Percentiles rank a stretch among this genome's conserved stretches.
These are phyloP conservation scores for Neoitamus cyanurus DNA, from an alignment of 2,888 invertebrate species.

Conservation along the genomic window DNA sequence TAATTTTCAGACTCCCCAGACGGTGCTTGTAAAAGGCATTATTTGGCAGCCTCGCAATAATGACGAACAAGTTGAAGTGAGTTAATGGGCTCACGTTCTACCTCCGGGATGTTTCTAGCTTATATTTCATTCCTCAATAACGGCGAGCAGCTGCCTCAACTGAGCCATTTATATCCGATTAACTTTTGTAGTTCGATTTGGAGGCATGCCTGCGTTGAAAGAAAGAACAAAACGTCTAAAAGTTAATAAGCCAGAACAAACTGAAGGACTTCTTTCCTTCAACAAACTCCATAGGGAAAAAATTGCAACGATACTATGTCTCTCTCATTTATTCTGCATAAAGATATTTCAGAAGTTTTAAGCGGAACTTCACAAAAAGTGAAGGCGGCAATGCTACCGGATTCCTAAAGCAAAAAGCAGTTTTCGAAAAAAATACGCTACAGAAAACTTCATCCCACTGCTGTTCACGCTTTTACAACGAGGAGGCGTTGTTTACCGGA, in stretches of 20 bases:
- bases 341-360: neutral
- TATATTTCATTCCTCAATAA: neutral
- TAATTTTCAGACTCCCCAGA: conserved; percentile 50
- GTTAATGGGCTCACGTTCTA: neutral
- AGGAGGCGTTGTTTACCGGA: neutral
- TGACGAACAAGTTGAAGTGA: conserved; percentile 2
- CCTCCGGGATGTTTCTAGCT: neutral
- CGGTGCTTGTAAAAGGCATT: conserved; percentile 44
- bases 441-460: neutral
- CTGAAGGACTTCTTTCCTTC: neutral
- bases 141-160: neutral
- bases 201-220: neutral
- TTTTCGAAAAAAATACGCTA: neutral
- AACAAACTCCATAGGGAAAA: neutral
- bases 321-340: neutral
- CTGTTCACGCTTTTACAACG: neutral
- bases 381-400: neutral
- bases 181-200: conserved; percentile 37
- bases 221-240: neutral
- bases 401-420: neutral
- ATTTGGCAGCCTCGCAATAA: conserved; percentile 47
- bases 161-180: conserved; percentile 49
- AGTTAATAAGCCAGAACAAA: neutral
- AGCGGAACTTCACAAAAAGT: neutral
- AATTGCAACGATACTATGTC: neutral